Conservation (phyloP, 2,888 invertebrate genomes). For the Leptopilina syphax region DNA sequence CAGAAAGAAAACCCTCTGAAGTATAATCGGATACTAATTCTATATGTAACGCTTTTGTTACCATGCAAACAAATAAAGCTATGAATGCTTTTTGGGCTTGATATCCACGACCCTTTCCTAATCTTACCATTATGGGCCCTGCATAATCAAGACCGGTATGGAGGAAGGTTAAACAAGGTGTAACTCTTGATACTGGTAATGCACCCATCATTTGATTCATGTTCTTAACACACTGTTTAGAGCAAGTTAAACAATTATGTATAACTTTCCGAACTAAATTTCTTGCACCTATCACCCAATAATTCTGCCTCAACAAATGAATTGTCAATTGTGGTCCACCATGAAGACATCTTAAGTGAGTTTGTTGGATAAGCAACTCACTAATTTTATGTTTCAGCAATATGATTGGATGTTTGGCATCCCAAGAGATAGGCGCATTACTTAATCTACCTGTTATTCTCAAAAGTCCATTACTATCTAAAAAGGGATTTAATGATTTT, state of each 20-base stretch:
- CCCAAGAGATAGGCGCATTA: neutral
- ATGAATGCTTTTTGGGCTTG: constrained; percentile 55
- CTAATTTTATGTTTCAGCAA: neutral
- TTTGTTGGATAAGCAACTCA: neutral
- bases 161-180: constrained; percentile 33
- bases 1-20: constrained; percentile 57
- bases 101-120: constrained; percentile 45
- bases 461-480: neutral
- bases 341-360: constrained; percentile 41
- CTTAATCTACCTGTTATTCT: neutral
- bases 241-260: constrained; percentile 26
- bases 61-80: constrained; percentile 59
- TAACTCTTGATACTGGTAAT: constrained; percentile 57
- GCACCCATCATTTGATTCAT: constrained; percentile 41
- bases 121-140: constrained; percentile 48
- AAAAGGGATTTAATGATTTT: neutral
- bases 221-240: neutral
- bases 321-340: constrained; percentile 46
- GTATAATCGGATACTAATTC: constrained; percentile 59
- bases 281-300: constrained; percentile 46
- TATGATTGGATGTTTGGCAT: neutral
- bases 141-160: constrained; percentile 50
- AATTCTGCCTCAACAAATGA: constrained; percentile 39
- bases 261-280: constrained; percentile 4
- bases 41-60: constrained; percentile 59